Percentiles rank a stretch among this genome's conserved stretches.
Conservation (phyloP, 2,113 vertebrate species). For the Bos indicus region DNA sequence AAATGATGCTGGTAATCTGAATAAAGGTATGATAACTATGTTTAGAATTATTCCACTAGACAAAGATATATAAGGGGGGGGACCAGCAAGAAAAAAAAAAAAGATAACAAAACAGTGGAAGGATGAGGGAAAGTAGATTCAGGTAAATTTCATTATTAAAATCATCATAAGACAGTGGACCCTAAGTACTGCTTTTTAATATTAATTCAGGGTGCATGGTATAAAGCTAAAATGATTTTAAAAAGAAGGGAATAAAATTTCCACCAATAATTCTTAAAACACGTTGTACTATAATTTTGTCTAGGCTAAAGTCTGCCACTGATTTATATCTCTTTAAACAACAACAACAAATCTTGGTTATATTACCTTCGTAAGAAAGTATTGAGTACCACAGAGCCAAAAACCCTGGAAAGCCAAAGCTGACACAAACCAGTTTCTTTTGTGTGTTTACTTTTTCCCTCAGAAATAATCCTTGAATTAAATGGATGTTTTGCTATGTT, state of each 20-base stretch:
- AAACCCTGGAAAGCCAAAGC: background rate
- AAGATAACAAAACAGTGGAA: background rate
- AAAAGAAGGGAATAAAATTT: background rate
- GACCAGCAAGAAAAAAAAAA: background rate
- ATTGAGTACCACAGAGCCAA: background rate
- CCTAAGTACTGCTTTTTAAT: background rate
- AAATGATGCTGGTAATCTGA: background rate
- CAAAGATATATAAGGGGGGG: background rate
- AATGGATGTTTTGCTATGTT: background rate
- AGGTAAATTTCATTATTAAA: background rate
- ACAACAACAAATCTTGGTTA: background rate
- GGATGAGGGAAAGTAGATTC: background rate
- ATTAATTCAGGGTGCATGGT: background rate
- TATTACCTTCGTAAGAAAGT: background rate
- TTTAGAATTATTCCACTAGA: background rate
- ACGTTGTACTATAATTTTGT: background rate
- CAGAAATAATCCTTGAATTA: slow-evolving; percentile 34
- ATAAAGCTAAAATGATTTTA: background rate
- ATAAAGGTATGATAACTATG: background rate
- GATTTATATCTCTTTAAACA: background rate
- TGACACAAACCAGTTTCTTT: background rate
- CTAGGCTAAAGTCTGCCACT: background rate
- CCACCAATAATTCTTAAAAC: slow-evolving; percentile 11
- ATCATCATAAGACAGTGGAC: background rate
- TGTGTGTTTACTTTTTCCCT: background rate